These are phyloP conservation scores for Trichopoda pennipes DNA, from an alignment of 2,888 invertebrate genomes.

Conservation along the genomic window DNA sequence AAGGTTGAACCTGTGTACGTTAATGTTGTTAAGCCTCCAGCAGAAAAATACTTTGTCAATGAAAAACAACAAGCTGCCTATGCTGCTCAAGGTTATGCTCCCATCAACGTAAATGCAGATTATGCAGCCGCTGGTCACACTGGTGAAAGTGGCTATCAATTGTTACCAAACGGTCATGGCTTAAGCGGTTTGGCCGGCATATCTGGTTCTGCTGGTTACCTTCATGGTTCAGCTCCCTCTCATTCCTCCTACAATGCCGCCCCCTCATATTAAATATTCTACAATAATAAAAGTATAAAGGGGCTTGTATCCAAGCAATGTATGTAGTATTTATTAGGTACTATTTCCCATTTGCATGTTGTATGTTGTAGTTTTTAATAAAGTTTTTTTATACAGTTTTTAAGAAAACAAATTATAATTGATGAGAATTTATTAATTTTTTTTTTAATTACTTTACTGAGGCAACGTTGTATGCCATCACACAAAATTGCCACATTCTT, in stretches of 20 bases:
- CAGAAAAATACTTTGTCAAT: slow-evolving; percentile 80
- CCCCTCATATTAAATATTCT: slow-evolving; percentile 44
- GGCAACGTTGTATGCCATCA: no score
- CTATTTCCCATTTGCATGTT: neutral
- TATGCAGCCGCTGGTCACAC: neutral
- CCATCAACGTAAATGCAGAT: no score
- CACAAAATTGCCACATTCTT: no score
- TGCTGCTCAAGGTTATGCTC: slow-evolving; percentile 33
- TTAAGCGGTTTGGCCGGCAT: slow-evolving; percentile 74
- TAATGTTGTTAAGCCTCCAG: slow-evolving; percentile 79
- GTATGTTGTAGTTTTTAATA: slow-evolving; percentile 40
- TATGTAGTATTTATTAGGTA: neutral
- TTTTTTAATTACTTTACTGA: no score
- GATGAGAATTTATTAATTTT: no score
- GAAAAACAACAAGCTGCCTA: slow-evolving; percentile 75
- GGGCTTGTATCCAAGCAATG: no score
- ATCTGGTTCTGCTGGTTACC: slow-evolving; percentile 59
- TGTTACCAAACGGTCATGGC: slow-evolving; percentile 75
- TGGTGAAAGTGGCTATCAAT: slow-evolving; percentile 72
- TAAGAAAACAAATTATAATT: neutral
- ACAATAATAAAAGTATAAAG: no score
- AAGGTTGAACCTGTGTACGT: slow-evolving; percentile 80
- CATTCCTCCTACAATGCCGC: slow-evolving; percentile 12
- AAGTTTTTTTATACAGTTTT: slow-evolving; percentile 58
- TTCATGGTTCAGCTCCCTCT: slow-evolving; percentile 6